These are phyloP conservation scores for Neolamprologus sp. DNA, from an alignment of 2,113 vertebrate genomes.

Conservation along the genomic window DNA sequence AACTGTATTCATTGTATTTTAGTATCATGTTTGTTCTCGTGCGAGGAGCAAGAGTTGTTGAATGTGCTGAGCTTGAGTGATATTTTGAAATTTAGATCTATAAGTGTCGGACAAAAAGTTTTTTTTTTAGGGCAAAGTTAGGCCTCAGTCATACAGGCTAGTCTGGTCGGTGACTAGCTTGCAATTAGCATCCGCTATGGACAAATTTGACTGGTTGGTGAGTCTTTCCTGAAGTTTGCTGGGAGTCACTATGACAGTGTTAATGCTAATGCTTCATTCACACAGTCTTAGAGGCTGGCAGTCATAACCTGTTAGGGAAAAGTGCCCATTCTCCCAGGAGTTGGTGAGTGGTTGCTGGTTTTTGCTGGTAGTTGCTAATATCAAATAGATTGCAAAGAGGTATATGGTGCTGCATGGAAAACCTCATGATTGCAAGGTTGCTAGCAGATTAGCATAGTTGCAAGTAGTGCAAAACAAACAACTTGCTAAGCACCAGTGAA, in stretches of 20 bases:
- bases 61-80: not conserved
- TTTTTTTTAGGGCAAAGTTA: not conserved
- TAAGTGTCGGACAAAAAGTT: not conserved
- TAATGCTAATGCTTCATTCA: not conserved
- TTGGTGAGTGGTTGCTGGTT: not conserved
- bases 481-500: not conserved
- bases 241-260: not conserved
- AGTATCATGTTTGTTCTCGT: not conserved
- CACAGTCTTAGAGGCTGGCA: not conserved
- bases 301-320: not conserved
- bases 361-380: not conserved
- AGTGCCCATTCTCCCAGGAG: not conserved
- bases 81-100: not conserved
- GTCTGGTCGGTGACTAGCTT: not conserved
- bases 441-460: not conserved
- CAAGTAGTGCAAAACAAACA: not conserved
- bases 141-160: not conserved
- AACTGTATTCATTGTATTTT: not conserved
- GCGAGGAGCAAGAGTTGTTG: not conserved
- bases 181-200: too few relatives aligned
- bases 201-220: not conserved
- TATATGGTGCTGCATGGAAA: not conserved
- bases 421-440: not conserved
- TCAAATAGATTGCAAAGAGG: not conserved
- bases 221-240: not conserved